Base-by-base conservation (phyloP, 2,888 invertebrate species). In the Pammene fasciana region DNA sequence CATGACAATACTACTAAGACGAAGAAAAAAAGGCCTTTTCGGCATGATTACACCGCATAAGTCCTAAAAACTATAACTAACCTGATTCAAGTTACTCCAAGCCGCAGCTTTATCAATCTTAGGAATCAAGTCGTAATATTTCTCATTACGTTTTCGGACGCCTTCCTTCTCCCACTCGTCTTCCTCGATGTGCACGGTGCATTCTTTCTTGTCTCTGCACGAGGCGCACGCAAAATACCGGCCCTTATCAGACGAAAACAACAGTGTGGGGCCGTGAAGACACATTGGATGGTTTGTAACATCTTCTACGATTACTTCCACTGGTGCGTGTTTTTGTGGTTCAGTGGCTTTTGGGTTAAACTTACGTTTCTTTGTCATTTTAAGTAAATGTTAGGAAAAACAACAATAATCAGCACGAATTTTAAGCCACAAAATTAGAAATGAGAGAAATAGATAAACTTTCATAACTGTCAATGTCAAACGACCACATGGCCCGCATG, bases 191-290 rank as follows among this genome's bases (percentile, higher is more conserved):
- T 95, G 95, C 82, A 97, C 96, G 4, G 93, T 89, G 80, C 98
- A 98, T 10, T 95, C 93, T 79, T 96, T 96, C 72, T 95, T 93
- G 79, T 97, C 95, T 67, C 98, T 94, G 83, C 96, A 97, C 0
- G 97, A 96, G 0, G 98, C 95, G 85, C 98, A 98, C 0, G 96
- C 95, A 86, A 94, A 98, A 87, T 95, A 98, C 74, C 93, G 90
- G 48, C 93, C 90, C 65, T 93, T 89, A 74, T 90, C 90, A 50
- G 83, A 86, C 18, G 94, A 94, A 91, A 97, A 97, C 65, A 96
- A 85, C 68, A 97, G 86, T 7, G 96, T 95, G 54, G 97, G 97
- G 0, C 97, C 97, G 79, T 97, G 97, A 18, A 94, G 86, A 78
- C 97, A 97, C 56, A 93, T 78, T 0, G 97, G 97, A 88, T 96